phyloP scores from a whole-genome alignment of 2,113 vertebrate genomes.

The pig (Sus scrofa) region T2T-Sscrofa CM000830.6:87195501-87196000 shows the following conservation, averaged over 20 bases:
- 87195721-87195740: neutral
- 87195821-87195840: conserved; percentile 10
- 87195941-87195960: neutral
- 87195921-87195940: neutral
- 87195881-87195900: neutral
- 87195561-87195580: conserved; percentile 50
- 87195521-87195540: neutral
- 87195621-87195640: conserved; percentile 28
- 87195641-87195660: neutral
- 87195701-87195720: neutral
- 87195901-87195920: neutral
- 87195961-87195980: neutral
- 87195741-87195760: neutral
- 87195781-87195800: neutral
- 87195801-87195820: conserved; percentile 26
- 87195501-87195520: conserved; percentile 52
- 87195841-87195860: neutral
- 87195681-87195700: neutral
- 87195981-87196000: conserved; percentile 23
- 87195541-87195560: conserved; percentile 13
- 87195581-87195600: conserved; percentile 12
- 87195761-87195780: neutral
- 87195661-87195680: neutral
- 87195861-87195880: neutral
- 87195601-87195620: conserved; percentile 42